phyloP scores from a whole-genome alignment of 2,797 vertebrate genomes.

The Staurois parvus region DNA sequence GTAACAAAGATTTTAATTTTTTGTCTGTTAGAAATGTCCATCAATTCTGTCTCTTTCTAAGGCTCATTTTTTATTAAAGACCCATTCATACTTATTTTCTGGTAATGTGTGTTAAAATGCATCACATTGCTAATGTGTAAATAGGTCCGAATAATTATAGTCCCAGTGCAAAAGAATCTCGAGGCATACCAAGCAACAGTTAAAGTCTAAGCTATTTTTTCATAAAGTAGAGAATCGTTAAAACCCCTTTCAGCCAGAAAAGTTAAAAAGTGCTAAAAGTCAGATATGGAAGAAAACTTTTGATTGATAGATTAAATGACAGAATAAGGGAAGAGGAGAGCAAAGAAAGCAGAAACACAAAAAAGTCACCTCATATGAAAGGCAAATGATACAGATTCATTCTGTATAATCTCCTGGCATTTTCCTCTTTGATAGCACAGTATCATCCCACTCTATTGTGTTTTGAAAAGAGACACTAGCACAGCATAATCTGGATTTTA shows the following conservation, averaged over 20 bases:
- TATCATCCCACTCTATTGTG: neutral
- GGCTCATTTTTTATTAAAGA: too few species aligned
- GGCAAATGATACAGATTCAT: constrained; percentile 7
- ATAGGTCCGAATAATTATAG: too few species aligned
- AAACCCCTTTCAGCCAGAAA: neutral
- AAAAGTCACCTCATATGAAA: constrained; percentile 9
- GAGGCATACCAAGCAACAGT: too few species aligned
- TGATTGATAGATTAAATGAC: constrained; percentile 17
- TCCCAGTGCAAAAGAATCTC: too few species aligned
- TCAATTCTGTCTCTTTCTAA: neutral
- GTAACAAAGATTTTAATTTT: constrained; percentile 6
- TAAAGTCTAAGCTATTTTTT: too few species aligned
- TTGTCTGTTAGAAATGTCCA: neutral
- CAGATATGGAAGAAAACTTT: neutral
- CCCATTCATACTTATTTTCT: neutral
- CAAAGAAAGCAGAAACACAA: neutral
- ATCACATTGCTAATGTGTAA: too few species aligned
- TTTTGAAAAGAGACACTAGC: neutral
- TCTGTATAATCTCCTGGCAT: neutral
- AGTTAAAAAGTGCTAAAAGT: neutral
- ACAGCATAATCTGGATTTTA: neutral
- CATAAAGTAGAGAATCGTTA: too few species aligned
- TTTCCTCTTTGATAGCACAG: constrained; percentile 1
- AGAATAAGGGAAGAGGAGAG: neutral
- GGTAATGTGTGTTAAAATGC: too few species aligned